A percentile compares a stretch with the other conserved stretches of the same genome.
These are phyloP conservation scores for Lasaia peninsularis DNA, from an alignment of 1,140 invertebrate genomes.

Conservation along the genomic window DNA sequence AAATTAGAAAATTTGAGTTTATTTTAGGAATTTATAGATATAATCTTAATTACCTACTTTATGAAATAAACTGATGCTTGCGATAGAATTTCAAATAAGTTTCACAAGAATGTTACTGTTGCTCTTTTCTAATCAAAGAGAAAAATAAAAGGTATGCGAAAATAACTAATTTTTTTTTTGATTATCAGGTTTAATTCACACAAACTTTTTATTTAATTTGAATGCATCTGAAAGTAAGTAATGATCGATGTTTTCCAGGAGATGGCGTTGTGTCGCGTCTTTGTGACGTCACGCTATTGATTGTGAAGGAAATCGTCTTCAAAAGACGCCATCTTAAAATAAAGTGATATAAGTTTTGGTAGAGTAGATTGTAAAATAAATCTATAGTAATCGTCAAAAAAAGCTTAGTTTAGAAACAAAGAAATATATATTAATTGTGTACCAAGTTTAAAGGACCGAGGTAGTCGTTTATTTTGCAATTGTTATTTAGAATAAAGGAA, in stretches of 20 bases:
- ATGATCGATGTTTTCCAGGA: slow-evolving; percentile 39
- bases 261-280: slow-evolving; percentile 60
- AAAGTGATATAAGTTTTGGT: slow-evolving; percentile 77
- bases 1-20: too few species aligned
- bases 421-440: slow-evolving; percentile 54
- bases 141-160: too few species aligned
- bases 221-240: slow-evolving; percentile 25
- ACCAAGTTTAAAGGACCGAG: slow-evolving; percentile 67
- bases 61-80: too few species aligned
- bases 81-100: too few species aligned
- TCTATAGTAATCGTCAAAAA: slow-evolving; percentile 69
- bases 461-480: slow-evolving; percentile 65
- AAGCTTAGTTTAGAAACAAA: slow-evolving; percentile 59
- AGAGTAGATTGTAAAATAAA: slow-evolving; percentile 69
- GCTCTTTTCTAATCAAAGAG: too few species aligned
- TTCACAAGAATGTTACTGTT: too few species aligned
- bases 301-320: slow-evolving; percentile 74
- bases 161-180: too few species aligned
- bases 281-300: slow-evolving; percentile 77
- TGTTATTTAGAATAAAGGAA: slow-evolving; percentile 46
- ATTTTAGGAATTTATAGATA: too few species aligned
- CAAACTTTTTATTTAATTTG: slow-evolving; percentile 27
- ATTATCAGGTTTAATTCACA: too few species aligned
- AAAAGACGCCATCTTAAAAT: slow-evolving; percentile 76
- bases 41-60: too few species aligned